Base-by-base conservation (phyloP, 2,888 invertebrate genomes). In the Deilephila porcellus region DNA sequence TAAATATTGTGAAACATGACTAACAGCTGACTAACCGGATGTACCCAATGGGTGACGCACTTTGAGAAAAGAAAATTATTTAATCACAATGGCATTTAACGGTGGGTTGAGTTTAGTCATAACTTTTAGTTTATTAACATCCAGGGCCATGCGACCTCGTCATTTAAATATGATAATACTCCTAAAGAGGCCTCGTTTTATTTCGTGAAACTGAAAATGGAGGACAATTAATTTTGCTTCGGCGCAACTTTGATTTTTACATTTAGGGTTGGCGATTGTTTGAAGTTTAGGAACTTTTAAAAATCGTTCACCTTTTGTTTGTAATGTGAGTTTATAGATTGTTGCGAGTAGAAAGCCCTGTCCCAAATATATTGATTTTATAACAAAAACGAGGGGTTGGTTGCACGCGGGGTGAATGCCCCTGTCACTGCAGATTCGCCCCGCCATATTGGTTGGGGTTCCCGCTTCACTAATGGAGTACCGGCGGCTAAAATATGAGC, bases 361-460 rank as follows among this genome's bases (percentile, higher is more conserved):
- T 83, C 90, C 89, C 85, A 92, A 93, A 93, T 91, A 90, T 94
- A 94, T 94, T 90, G 94, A 94, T 94, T 94, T 93, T 93, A 88
- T 92, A 93, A 93, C 93, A 94, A 93, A 93, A 93, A 92, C 91
- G 93, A 91, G 93, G 92, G 93, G 92, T 88, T 88, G 90, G 88
- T 89, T 91, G 91, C 91, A 91, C 83, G 88, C 86, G 90, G 93
- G 93, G 93, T 93, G 90, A 92, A 93, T 85, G 92, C 87, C 94
- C 93, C 81, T 93, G 94, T 93, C 93, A 91, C 89, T 93, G 93
- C 93, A 93, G 92, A 93, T 92, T 91, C 91, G 80, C 91, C 89
- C 88, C 88, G 89, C 91, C 84, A 89, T 90, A 90, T 93, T 90
- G 90, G 90, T 90, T 89, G 89, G 93, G 92, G 93, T 87, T 87